Percentiles rank a stretch among this genome's conserved stretches.
Conservation (phyloP, 2,113 vertebrate genomes). For the Rallus limicola region DNA sequence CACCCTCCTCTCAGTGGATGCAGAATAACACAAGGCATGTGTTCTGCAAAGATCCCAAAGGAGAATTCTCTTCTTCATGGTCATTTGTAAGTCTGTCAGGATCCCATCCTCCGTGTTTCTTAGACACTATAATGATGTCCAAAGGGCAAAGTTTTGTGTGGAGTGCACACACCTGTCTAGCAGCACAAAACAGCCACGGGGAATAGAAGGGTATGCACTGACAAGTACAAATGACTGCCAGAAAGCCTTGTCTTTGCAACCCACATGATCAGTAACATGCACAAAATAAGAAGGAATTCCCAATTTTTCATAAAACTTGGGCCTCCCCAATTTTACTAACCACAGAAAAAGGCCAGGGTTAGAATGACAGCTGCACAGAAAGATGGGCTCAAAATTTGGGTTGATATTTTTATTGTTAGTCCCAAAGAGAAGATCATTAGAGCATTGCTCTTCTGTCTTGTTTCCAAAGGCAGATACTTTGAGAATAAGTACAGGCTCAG, state of each 20-base stretch:
- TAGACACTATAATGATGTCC: slow-evolving; percentile 40
- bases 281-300: background rate
- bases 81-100: slow-evolving; percentile 57
- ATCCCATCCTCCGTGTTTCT: slow-evolving; percentile 14
- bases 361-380: background rate
- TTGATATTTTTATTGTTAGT: background rate
- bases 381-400: background rate
- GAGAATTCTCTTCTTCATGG: background rate
- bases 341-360: background rate
- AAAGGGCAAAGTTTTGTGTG: slow-evolving; percentile 49
- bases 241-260: background rate
- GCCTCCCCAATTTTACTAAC: background rate
- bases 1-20: background rate
- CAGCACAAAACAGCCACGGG: slow-evolving; percentile 40
- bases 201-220: slow-evolving; percentile 33
- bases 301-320: background rate
- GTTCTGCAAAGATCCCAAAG: background rate
- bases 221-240: slow-evolving; percentile 56
- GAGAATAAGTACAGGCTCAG: slow-evolving; percentile 7
- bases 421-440: background rate
- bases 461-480: slow-evolving; percentile 11
- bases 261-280: background rate
- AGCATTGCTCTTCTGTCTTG: background rate
- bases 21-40: background rate
- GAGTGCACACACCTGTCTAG: slow-evolving; percentile 56